A percentile compares a stretch with the other conserved stretches of the same genome.
phyloP scores from a whole-genome alignment of 2,797 vertebrate genomes.

The Ctenopoma multispine region DNA sequence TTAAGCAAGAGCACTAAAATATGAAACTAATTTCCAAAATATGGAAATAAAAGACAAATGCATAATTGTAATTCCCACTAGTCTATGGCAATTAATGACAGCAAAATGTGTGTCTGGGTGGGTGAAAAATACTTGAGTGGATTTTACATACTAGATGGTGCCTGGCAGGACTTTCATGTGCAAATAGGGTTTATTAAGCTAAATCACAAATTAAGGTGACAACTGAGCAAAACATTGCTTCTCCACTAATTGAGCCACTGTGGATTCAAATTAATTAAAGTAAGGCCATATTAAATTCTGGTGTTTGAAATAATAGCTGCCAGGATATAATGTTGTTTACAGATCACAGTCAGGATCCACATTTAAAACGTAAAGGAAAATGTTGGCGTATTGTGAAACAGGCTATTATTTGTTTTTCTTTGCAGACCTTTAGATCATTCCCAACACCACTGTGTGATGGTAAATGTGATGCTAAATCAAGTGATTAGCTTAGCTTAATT shows the following conservation, averaged over 20 bases:
- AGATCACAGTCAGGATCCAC: neutral
- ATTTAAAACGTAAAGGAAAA: neutral
- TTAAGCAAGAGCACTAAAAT: neutral
- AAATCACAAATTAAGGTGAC: constrained; percentile 2
- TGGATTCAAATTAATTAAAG: neutral
- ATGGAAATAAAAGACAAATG: neutral
- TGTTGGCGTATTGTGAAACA: neutral
- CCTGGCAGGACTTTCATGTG: neutral
- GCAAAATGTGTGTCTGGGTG: neutral
- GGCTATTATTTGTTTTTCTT: neutral
- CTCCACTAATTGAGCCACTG: neutral
- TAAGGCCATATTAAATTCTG: neutral
- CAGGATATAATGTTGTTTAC: neutral
- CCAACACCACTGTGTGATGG: too few species aligned
- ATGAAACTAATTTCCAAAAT: neutral
- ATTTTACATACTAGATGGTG: neutral
- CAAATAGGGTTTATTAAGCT: neutral
- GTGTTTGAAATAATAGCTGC: neutral
- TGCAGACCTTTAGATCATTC: neutral
- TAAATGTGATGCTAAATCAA: too few species aligned
- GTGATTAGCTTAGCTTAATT: neutral
- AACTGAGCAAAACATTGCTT: neutral
- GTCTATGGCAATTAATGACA: neutral
- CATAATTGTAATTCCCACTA: neutral
- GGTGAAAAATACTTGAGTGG: neutral